These are phyloP conservation scores for Coturnix japonica DNA, from an alignment of 2,113 vertebrate genomes.

Conservation along the genomic window DNA sequence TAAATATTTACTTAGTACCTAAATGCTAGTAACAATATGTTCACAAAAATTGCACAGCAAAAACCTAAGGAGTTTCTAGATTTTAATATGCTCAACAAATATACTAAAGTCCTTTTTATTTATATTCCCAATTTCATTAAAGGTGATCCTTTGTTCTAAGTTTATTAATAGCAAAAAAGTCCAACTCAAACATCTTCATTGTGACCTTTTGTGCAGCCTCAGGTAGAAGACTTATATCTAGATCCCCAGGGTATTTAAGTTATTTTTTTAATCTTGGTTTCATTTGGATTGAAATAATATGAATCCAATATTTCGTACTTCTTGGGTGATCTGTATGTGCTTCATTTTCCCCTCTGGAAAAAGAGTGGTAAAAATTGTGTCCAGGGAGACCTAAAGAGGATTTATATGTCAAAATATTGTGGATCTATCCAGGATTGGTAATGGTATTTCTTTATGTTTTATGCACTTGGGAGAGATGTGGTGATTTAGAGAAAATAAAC, in stretches of 20 bases:
- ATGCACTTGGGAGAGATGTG: background rate
- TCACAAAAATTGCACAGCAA: background rate
- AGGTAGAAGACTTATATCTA: background rate
- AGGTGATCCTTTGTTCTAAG: background rate
- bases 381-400: background rate
- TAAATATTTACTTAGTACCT: background rate
- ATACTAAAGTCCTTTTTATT: background rate
- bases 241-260: background rate
- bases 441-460: background rate
- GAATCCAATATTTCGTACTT: background rate
- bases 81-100: background rate
- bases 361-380: background rate
- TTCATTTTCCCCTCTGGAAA: background rate
- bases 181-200: background rate
- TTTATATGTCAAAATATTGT: background rate
- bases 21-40: background rate
- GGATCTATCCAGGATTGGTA: background rate
- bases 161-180: background rate
- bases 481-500: background rate
- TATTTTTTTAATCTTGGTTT: slow-evolving; percentile 15
- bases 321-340: background rate
- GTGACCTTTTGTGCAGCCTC: background rate
- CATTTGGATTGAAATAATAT: background rate
- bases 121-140: background rate
- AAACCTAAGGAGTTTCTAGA: background rate